Conservation (phyloP, 1,140 invertebrate genomes). For the Pseudobourletiella spinata region DNA sequence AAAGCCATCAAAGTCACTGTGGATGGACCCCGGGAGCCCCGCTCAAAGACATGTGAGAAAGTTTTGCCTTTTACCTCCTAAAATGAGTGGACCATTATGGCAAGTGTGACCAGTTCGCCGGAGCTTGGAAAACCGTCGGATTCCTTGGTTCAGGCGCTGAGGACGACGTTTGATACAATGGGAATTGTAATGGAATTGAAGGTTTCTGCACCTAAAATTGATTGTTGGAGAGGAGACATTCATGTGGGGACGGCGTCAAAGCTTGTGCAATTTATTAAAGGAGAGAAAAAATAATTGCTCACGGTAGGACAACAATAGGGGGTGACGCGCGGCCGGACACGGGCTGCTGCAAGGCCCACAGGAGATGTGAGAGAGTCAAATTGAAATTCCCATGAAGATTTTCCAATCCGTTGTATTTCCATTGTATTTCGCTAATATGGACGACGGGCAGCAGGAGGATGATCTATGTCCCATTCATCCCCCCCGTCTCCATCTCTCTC, state of each 20-base stretch:
- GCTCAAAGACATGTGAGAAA: slow-evolving; percentile 54
- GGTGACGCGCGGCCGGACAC: no score
- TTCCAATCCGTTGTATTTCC: no score
- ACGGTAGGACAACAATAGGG: no score
- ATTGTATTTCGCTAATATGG: slow-evolving; percentile 17
- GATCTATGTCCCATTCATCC: not conserved
- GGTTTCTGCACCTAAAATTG: no score
- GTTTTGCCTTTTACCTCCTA: not conserved
- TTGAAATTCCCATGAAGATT: slow-evolving; percentile 27
- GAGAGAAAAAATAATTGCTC: not conserved
- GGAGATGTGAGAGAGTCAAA: not conserved
- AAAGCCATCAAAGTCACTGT: slow-evolving; percentile 96
- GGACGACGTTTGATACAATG: no score
- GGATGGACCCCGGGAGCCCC: slow-evolving; percentile 56
- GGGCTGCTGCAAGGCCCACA: not conserved
- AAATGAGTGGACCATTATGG: not conserved
- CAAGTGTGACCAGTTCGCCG: not conserved
- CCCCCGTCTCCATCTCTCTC: no score
- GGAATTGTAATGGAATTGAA: no score
- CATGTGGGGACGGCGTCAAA: no score
- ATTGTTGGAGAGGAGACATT: no score
- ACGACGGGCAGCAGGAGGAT: not conserved
- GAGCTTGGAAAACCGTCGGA: not conserved
- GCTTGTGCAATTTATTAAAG: not conserved
- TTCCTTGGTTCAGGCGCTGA: no score